These are phyloP conservation scores for Psophia crepitans DNA, from an alignment of 2,113 vertebrate species.

Conservation along the genomic window DNA sequence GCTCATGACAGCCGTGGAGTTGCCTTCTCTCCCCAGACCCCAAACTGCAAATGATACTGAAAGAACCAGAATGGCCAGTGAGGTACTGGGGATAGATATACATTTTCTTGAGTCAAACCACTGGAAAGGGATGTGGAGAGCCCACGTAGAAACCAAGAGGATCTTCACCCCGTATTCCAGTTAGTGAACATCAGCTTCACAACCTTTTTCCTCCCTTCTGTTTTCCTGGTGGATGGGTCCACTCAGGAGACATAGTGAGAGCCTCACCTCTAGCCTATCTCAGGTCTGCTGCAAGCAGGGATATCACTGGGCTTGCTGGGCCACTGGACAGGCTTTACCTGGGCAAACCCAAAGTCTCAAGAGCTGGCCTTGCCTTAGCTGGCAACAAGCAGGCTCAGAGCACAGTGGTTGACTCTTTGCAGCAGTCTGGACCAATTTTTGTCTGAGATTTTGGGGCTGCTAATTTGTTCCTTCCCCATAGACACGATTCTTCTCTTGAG, in stretches of 20 bases:
- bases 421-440: neutral
- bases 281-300: neutral
- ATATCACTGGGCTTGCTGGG: neutral
- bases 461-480: neutral
- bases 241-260: neutral
- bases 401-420: neutral
- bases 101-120: neutral
- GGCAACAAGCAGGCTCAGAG: neutral
- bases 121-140: too few species aligned
- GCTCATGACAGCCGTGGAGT: neutral
- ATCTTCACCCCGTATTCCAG: neutral
- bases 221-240: neutral
- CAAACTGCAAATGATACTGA: neutral
- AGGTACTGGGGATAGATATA: too few species aligned
- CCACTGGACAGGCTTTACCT: neutral
- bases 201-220: neutral
- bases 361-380: neutral
- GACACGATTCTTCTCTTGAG: neutral
- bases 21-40: neutral
- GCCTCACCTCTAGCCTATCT: neutral
- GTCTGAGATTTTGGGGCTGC: neutral
- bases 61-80: neutral
- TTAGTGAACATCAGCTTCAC: neutral
- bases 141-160: accelerated
- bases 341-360: neutral